Base-by-base conservation (phyloP, 1,140 invertebrate genomes). In the Drosophila santomea region DNA sequence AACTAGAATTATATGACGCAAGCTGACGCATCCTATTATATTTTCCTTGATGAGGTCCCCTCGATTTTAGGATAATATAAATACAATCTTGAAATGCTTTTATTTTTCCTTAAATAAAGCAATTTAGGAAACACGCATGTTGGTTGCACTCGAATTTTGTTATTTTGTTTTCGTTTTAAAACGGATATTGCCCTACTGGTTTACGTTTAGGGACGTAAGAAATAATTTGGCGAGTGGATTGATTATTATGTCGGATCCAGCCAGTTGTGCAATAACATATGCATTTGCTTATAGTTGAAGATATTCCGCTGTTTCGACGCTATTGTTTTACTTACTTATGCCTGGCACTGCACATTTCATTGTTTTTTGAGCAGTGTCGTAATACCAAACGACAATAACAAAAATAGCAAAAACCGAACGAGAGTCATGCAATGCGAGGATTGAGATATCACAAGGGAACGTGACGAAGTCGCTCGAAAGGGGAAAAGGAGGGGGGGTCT, bases 181-280 rank as follows among this genome's bases (percentile, higher is more conserved):
- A 4, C 25, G 4, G 4, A 25, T 25, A 25, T 25, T 41, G 38
- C 38, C 28, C 20, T 62, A 73, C 25, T 25, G 4, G 25, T 4
- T 4, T 25, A 25, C 51, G 58, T 44, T 51, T 25, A 60, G 55
- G 55, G 71, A 71, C 66, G 69, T 10, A 38, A 32, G 36, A 50
- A 35, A 28, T 62, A n/a, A 12, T 10, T 1, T 8, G 5, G 36
- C 11, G 14, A 35, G 28, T 35, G 35, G 17, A 48, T 36, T 15
- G 48, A 51, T 20, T 54, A 36, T 61, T 44, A 28, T 74, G 61
- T 63, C 58, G 38, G 47, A 62, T 81, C 73, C 56, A 74, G 69
- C 78, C 74, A 86, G 82, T 86, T 84, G 74, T 86, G 82, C 82
- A 86, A 86, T 86, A 86, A 20, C 8, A 11, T 20, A 23, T 45